Base-by-base conservation (phyloP, 1,140 invertebrate genomes). In the Leucophenga varia region DNA sequence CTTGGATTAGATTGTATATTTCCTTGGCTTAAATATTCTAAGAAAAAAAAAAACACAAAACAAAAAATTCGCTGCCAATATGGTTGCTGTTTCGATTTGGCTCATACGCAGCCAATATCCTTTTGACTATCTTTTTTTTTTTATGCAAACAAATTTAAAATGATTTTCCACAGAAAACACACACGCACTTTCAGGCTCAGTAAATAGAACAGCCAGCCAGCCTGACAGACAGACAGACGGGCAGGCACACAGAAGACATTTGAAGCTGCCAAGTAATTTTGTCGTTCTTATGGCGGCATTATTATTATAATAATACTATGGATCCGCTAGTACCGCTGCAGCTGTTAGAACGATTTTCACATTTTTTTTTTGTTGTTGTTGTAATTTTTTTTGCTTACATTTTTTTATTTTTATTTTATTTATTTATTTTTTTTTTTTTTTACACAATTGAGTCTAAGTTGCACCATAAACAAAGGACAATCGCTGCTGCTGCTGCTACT, bases 61-160 rank as follows among this genome's bases (percentile, higher is more conserved):
- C n/a, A n/a, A n/a, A n/a, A n/a, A n/a, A n/a, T n/a, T n/a, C n/a
- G n/a, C n/a, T n/a, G n/a, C n/a, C n/a, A n/a, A n/a, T n/a, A n/a
- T n/a, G n/a, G n/a, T n/a, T n/a, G n/a, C n/a, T n/a, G n/a, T n/a
- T n/a, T n/a, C n/a, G n/a, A n/a, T n/a, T n/a, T n/a, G n/a, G n/a
- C n/a, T n/a, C n/a, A n/a, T n/a, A n/a, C n/a, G n/a, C n/a, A n/a
- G n/a, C n/a, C n/a, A n/a, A n/a, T n/a, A n/a, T n/a, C n/a, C n/a
- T n/a, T n/a, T n/a, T n/a, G n/a, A n/a, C n/a, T 39, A 30, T 40
- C 25, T 44, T 19, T 3, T 32, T 38, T 17, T 39, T 13, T 20
- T 36, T 36, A n/a, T n/a, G 48, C 57, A 57, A 65, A 64, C 57
- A 64, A 55, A 57, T 52, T 64, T 64, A 55, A 65, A 54, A 50